These are phyloP conservation scores for Perccottus glenii DNA, from an alignment of 2,113 vertebrate species.

Conservation along the genomic window DNA sequence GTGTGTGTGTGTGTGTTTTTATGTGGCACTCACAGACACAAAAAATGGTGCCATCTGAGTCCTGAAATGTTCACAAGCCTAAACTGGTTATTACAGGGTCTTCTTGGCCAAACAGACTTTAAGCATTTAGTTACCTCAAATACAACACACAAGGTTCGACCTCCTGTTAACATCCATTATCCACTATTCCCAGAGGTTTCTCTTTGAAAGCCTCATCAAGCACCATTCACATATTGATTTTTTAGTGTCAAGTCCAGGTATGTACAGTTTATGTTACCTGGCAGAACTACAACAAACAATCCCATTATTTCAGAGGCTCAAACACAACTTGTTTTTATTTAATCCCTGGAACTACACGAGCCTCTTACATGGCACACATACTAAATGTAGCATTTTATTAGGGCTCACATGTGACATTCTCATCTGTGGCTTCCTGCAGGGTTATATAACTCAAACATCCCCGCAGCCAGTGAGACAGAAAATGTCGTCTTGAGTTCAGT, in stretches of 20 bases:
- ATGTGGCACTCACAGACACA: not conserved
- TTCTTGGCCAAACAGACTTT: conserved; percentile 7
- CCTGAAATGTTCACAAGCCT: not conserved
- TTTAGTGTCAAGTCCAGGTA: not conserved
- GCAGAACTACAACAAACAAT: not conserved
- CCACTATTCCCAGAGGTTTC: not conserved
- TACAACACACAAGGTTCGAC: conserved; percentile 16
- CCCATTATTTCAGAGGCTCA: conserved; percentile 6
- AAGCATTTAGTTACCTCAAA: conserved; percentile 9
- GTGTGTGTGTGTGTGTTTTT: not conserved
- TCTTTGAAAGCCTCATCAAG: not conserved
- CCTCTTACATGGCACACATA: conserved; percentile 42
- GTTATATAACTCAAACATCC: conserved; percentile 76
- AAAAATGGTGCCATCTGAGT: conserved; percentile 10
- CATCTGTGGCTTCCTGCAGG: conserved; percentile 68
- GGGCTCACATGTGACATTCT: conserved; percentile 65
- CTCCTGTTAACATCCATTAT: conserved; percentile 9
- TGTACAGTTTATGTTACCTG: not conserved
- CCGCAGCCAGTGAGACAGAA: conserved; percentile 77
- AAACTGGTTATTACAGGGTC: not conserved
- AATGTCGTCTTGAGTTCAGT: conserved; percentile 76
- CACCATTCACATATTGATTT: conserved; percentile 7
- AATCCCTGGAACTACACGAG: conserved; percentile 19
- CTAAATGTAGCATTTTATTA: conserved; percentile 68
- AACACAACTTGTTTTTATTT: conserved; percentile 23